Percentiles rank a stretch among this genome's conserved stretches.
Evolutionary conservation across 2,888 invertebrate species (phyloP).

Genomic region (Leptinotarsa peninsularis): DNA sequence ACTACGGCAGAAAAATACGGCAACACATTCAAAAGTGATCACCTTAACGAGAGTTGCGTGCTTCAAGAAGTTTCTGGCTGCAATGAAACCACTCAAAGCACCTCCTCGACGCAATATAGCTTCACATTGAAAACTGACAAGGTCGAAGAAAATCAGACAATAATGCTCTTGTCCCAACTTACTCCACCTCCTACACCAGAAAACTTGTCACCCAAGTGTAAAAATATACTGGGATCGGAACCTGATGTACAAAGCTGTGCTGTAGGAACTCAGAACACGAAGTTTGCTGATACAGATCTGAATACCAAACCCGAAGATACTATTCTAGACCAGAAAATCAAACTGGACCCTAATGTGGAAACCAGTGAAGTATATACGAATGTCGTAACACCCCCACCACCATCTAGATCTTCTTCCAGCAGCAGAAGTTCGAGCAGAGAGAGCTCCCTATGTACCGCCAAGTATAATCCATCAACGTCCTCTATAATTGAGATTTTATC

Average conservation of each 20-base stretch:
- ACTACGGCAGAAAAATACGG: not conserved
- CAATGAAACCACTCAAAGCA: slow-evolving; percentile 41
- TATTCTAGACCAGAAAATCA: not conserved
- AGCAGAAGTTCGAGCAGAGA: slow-evolving; percentile 69
- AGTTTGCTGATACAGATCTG: slow-evolving; percentile 14
- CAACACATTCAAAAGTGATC: not conserved
- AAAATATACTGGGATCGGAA: not conserved
- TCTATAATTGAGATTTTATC: slow-evolving; percentile 73
- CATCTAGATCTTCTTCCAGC: slow-evolving; percentile 54
- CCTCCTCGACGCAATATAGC: slow-evolving; percentile 32
- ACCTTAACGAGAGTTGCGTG: not conserved
- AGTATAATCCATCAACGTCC: slow-evolving; percentile 73
- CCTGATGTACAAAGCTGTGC: too few relatives aligned
- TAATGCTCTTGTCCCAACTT: slow-evolving; percentile 49
- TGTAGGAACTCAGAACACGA: not conserved
- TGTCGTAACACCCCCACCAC: slow-evolving; percentile 50
- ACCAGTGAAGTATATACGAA: slow-evolving; percentile 41
- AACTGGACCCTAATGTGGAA: not conserved
- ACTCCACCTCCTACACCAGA: slow-evolving; percentile 63
- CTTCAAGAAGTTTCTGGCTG: slow-evolving; percentile 24
- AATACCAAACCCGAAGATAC: not conserved
- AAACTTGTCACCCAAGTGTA: slow-evolving; percentile 51
- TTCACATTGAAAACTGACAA: slow-evolving; percentile 34
- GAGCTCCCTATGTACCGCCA: slow-evolving; percentile 76
- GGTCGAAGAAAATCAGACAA: slow-evolving; percentile 25